These are phyloP conservation scores for Talpa occidentalis DNA, from an alignment of 2,113 vertebrate species.

Conservation along the genomic window DNA sequence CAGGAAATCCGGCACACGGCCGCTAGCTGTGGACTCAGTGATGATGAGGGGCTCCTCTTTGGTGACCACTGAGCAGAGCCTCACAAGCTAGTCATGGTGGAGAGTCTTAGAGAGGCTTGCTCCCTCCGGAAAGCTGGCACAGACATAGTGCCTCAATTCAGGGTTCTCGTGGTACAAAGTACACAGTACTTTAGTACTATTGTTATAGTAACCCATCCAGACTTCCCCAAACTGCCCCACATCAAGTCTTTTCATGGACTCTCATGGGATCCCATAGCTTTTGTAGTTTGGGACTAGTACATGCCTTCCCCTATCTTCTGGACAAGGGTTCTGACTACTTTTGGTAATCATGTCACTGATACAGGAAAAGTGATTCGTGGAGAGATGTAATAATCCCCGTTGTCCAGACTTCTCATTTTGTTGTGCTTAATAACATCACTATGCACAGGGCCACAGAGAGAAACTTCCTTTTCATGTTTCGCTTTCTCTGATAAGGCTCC, in stretches of 20 bases:
- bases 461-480: conserved; percentile 97
- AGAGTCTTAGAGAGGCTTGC: no score
- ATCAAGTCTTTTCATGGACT: conserved; percentile 96
- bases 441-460: conserved; percentile 89
- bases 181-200: no score
- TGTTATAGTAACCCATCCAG: conserved; percentile 93
- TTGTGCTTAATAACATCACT: conserved; percentile 96
- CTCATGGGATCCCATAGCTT: conserved; percentile 97
- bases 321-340: conserved; percentile 95
- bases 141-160: no score
- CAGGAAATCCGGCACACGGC: no score
- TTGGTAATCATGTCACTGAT: conserved; percentile 95
- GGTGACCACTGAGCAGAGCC: no score
- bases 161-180: no score
- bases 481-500: conserved; percentile 96
- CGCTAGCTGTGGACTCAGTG: no score
- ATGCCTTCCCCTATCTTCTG: conserved; percentile 91
- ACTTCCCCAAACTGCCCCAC: conserved; percentile 99
- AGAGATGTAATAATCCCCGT: conserved; percentile 97
- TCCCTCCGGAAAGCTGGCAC: no score
- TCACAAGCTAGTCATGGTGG: no score
- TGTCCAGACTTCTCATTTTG: conserved; percentile 96
- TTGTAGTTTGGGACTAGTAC: conserved; percentile 94
- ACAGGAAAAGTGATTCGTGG: conserved; percentile 94
- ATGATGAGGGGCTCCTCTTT: no score